phyloP scores from a whole-genome alignment of 2,797 vertebrate genomes.

The Martes flavigula region DNA sequence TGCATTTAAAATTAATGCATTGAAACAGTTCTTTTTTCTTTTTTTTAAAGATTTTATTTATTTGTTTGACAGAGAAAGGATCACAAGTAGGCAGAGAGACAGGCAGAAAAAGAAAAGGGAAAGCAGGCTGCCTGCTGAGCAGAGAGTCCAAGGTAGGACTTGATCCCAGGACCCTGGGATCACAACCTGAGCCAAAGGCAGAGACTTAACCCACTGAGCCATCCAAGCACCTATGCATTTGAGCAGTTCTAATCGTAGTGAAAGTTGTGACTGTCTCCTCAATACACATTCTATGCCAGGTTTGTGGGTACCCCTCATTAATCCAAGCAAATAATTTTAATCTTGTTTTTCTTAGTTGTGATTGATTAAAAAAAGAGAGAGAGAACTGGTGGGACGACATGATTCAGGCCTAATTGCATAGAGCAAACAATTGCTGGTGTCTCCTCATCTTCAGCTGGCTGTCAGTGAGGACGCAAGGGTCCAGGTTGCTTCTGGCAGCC shows the following conservation, averaged over 20 bases:
- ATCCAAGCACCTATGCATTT: not conserved
- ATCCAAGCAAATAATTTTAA: not conserved
- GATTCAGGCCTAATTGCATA: not conserved
- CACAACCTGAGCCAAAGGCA: too few relatives aligned
- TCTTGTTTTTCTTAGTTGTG: not conserved
- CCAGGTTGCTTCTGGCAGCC: not conserved
- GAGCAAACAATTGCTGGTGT: not conserved
- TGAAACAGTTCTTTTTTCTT: not conserved
- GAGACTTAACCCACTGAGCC: too few relatives aligned
- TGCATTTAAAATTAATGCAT: not conserved
- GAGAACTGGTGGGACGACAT: not conserved
- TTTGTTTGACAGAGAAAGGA: too few relatives aligned
- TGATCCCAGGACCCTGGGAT: too few relatives aligned
- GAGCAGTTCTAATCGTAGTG: not conserved
- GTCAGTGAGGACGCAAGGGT: not conserved
- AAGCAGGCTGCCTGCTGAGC: too few relatives aligned
- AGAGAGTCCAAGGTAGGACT: too few relatives aligned
- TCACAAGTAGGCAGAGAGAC: too few relatives aligned
- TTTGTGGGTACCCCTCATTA: not conserved
- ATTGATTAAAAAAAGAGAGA: not conserved
- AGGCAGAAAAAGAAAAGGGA: too few relatives aligned
- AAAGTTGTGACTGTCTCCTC: not conserved
- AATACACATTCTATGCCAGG: not conserved
- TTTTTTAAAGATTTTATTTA: too few relatives aligned
- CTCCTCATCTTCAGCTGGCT: not conserved